A percentile compares a stretch with the other conserved stretches of the same genome.
These are phyloP conservation scores for Lordiphosa andalusiaca DNA, from an alignment of 2,888 invertebrate species.

Conservation along the genomic window DNA sequence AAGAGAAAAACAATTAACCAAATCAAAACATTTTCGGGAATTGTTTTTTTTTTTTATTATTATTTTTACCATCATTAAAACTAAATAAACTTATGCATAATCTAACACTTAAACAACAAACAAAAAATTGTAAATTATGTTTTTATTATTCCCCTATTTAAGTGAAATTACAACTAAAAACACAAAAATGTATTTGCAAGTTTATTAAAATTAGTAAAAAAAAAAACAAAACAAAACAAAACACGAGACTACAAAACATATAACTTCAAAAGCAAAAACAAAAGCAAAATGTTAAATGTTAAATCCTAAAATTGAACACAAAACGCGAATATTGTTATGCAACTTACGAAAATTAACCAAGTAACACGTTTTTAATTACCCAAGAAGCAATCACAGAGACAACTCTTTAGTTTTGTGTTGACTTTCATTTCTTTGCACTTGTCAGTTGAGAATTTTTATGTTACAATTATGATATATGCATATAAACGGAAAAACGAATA, in stretches of 20 bases:
- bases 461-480: constrained; percentile 57
- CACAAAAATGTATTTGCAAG: constrained; percentile 39
- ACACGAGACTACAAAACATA: constrained; percentile 21
- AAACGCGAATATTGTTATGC: not conserved
- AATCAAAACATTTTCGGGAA: constrained; percentile 27
- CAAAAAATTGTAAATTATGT: constrained; percentile 49
- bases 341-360: not conserved
- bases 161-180: not conserved
- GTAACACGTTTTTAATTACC: constrained; percentile 34
- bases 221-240: constrained; percentile 2
- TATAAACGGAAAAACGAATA: constrained; percentile 55
- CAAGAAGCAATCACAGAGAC: constrained; percentile 6
- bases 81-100: constrained; percentile 4
- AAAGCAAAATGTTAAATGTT: constrained; percentile 33
- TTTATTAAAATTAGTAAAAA: constrained; percentile 42
- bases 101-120: too few species aligned
- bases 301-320: constrained; percentile 2
- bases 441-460: constrained; percentile 38
- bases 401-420: constrained; percentile 11
- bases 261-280: constrained; percentile 58
- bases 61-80: not conserved
- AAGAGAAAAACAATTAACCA: constrained; percentile 10
- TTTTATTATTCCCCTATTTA: constrained; percentile 33
- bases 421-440: too few species aligned
- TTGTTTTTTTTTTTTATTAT: too few species aligned